Conservation (phyloP, 2,888 invertebrate species). For the Catonia carolina region DNA sequence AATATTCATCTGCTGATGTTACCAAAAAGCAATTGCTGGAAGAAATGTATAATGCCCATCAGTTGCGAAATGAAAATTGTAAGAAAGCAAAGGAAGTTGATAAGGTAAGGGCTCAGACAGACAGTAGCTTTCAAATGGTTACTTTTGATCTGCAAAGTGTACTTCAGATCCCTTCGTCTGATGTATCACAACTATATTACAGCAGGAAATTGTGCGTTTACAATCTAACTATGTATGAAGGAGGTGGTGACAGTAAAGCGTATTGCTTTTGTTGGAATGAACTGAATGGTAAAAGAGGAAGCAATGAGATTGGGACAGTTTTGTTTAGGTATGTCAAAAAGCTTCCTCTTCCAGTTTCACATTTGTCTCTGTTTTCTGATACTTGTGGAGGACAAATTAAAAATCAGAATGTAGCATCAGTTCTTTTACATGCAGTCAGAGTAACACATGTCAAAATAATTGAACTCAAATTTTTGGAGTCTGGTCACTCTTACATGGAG, state of each 20-base stretch:
- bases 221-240: slow-evolving; percentile 38
- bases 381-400: slow-evolving; percentile 9
- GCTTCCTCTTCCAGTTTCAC: not conserved
- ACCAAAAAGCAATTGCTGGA: too few species aligned
- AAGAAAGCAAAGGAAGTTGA: too few species aligned
- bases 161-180: slow-evolving; percentile 36
- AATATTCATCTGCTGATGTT: too few species aligned
- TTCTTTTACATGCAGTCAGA: not conserved
- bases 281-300: slow-evolving; percentile 35
- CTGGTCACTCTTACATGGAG: too few species aligned
- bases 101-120: too few species aligned
- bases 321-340: slow-evolving; percentile 26
- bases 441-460: not conserved
- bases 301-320: slow-evolving; percentile 36
- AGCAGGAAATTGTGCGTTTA: slow-evolving; percentile 35
- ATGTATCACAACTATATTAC: slow-evolving; percentile 37
- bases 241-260: slow-evolving; percentile 33
- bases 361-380: slow-evolving; percentile 8
- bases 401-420: too few species aligned
- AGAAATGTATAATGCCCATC: too few species aligned
- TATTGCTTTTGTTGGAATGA: slow-evolving; percentile 36
- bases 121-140: too few species aligned
- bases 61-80: too few species aligned
- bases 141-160: slow-evolving; percentile 38
- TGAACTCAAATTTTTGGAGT: not conserved